Conservation (phyloP, 2,888 invertebrate species). For the Drosophila maculinotata region DNA sequence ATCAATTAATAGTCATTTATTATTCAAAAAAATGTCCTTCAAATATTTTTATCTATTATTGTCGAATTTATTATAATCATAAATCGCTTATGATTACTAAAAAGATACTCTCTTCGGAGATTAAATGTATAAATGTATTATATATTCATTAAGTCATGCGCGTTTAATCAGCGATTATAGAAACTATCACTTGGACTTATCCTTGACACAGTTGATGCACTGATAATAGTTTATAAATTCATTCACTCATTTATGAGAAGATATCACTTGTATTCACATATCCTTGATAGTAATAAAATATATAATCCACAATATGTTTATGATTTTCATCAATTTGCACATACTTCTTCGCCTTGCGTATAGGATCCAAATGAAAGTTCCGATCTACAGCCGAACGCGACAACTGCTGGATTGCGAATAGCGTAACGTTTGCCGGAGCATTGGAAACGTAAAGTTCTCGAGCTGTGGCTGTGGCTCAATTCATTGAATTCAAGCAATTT, state of each 20-base stretch:
- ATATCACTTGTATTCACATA: conserved; percentile 8
- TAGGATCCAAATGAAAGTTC: conserved; percentile 57
- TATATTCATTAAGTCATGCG: not conserved
- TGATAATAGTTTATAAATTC: conserved; percentile 3
- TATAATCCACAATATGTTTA: conserved; percentile 13
- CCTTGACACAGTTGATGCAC: conserved; percentile 17
- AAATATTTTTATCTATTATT: too few species aligned
- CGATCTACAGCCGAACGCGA: conserved; percentile 84
- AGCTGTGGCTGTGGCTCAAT: conserved; percentile 58
- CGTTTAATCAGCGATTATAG: not conserved
- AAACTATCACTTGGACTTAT: conserved; percentile 5
- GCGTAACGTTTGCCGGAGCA: conserved; percentile 65
- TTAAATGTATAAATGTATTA: not conserved
- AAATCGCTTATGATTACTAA: not conserved
- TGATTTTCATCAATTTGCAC: conserved; percentile 25
- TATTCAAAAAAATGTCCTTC: too few species aligned
- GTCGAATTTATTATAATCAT: not conserved
- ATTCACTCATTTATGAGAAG: conserved; percentile 1
- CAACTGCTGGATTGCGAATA: conserved; percentile 85
- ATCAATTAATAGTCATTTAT: too few species aligned
- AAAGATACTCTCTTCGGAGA: too few species aligned
- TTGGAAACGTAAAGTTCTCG: conserved; percentile 70
- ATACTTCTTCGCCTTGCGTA: conserved; percentile 69
- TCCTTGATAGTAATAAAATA: conserved; percentile 19
- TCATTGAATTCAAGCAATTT: conserved; percentile 64